These are phyloP conservation scores for Nerophis lumbriciformis DNA, from an alignment of 2,113 vertebrate genomes.

Conservation along the genomic window DNA sequence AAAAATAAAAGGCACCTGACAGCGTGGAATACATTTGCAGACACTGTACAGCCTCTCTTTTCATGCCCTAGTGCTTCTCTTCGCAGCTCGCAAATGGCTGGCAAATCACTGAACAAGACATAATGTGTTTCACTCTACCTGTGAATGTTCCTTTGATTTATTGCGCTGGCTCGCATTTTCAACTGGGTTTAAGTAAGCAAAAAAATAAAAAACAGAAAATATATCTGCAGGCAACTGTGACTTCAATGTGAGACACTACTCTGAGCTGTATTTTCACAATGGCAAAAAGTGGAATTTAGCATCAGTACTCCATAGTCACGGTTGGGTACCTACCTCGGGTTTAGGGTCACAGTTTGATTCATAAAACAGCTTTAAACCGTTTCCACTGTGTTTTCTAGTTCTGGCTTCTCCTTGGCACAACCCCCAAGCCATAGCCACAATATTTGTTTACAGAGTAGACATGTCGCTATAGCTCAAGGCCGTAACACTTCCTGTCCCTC, in stretches of 20 bases:
- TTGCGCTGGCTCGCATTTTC: not conserved
- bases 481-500: too few species aligned
- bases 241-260: not conserved
- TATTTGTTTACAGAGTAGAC: too few species aligned
- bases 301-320: too few species aligned
- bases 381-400: too few species aligned
- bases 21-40: slow-evolving; percentile 20
- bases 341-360: too few species aligned
- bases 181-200: not conserved
- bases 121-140: not conserved
- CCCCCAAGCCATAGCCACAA: too few species aligned
- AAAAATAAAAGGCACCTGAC: slow-evolving; percentile 24
- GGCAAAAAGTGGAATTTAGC: not conserved
- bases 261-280: not conserved
- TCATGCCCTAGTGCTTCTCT: slow-evolving; percentile 1
- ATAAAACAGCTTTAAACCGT: too few species aligned
- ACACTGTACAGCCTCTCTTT: slow-evolving; percentile 4
- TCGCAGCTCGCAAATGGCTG: slow-evolving; percentile 5
- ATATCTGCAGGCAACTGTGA: not conserved
- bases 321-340: too few species aligned
- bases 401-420: too few species aligned
- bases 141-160: slow-evolving; percentile 8
- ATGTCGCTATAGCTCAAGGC: too few species aligned
- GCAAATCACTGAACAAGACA: slow-evolving; percentile 9
- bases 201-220: not conserved